Evolutionary conservation across 2,113 vertebrate genomes (phyloP).

Genomic region (Aythya baeri): DNA sequence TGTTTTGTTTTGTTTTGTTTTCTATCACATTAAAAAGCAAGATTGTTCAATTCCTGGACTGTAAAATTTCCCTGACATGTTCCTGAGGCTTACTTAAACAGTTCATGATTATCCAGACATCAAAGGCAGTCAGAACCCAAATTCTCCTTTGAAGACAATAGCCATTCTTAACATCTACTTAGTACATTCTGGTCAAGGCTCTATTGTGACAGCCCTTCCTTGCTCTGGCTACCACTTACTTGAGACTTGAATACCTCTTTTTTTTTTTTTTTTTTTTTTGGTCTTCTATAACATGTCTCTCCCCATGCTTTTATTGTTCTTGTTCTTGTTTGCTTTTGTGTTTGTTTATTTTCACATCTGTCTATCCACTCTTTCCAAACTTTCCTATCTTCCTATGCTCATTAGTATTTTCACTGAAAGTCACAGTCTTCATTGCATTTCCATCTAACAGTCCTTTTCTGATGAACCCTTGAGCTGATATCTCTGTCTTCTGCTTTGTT

Average conservation of each 20-base stretch:
- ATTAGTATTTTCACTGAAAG: neutral
- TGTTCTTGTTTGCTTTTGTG: neutral
- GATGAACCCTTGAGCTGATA: neutral
- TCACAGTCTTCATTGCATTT: neutral
- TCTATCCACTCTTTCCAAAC: neutral
- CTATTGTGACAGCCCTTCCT: neutral
- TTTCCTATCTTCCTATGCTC: neutral
- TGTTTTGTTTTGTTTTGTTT: neutral
- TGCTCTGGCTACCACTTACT: neutral
- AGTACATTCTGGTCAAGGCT: neutral
- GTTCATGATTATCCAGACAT: neutral
- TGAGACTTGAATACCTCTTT: neutral
- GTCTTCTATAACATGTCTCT: neutral
- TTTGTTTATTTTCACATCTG: neutral
- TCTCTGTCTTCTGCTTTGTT: neutral
- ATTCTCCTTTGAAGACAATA: neutral
- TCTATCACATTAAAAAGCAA: neutral
- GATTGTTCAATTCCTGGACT: neutral
- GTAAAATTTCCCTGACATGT: neutral
- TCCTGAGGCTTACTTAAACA: neutral
- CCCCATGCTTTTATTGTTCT: neutral
- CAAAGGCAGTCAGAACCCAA: neutral
- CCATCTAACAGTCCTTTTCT: neutral
- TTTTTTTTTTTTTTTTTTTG: neutral
- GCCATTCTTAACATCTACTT: neutral